A percentile compares a stretch with the other conserved stretches of the same genome.
phyloP scores from a whole-genome alignment of 1,140 invertebrate species.

The Steinernema khuongi region DNA sequence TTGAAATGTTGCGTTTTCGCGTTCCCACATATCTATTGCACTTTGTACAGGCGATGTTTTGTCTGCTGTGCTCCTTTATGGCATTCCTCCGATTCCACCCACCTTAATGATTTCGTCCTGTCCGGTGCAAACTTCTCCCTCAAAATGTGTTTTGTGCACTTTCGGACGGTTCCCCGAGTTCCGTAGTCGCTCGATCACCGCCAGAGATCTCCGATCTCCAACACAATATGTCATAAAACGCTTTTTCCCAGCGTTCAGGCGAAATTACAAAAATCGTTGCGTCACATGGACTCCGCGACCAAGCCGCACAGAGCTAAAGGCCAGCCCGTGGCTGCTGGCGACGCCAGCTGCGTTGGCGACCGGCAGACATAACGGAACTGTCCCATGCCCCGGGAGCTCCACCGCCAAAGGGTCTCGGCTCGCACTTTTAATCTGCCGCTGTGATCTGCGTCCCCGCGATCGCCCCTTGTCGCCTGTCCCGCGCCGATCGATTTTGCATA shows the following conservation, averaged over 20 bases:
- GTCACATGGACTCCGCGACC: background rate
- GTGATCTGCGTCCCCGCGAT: background rate
- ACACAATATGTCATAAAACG: background rate
- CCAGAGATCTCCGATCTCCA: background rate
- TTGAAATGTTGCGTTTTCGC: too few relatives aligned
- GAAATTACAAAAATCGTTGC: background rate
- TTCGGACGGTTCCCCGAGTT: too few relatives aligned
- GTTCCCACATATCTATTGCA: too few relatives aligned
- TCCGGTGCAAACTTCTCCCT: too few relatives aligned
- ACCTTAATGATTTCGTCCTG: too few relatives aligned
- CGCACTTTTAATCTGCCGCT: slow-evolving; percentile 7
- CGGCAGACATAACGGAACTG: background rate
- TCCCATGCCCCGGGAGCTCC: background rate
- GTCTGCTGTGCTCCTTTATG: too few relatives aligned
- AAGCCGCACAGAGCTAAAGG: background rate
- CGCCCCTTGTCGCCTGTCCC: background rate
- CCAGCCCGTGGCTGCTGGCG: background rate
- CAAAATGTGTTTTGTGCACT: too few relatives aligned
- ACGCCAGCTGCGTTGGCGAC: background rate
- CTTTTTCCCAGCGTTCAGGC: background rate
- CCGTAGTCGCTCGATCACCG: background rate
- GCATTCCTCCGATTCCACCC: too few relatives aligned
- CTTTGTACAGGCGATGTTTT: too few relatives aligned
- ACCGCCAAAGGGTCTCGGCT: background rate
- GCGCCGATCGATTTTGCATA: background rate